Conservation (phyloP, 2,113 vertebrate species). For the Xiphorhynchus elegans region DNA sequence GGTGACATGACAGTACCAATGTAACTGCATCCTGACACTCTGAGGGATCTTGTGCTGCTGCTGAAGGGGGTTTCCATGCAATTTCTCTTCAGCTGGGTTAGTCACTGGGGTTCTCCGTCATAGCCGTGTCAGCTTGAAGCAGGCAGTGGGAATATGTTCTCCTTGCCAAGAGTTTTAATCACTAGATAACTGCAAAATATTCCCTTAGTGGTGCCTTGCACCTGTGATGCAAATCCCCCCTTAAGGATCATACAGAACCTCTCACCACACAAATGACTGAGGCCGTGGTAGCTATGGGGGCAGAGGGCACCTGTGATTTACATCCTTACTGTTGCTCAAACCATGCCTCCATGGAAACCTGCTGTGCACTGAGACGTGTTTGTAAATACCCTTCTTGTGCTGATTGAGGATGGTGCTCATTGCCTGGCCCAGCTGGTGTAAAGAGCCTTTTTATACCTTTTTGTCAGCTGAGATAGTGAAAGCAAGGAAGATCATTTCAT, state of each 20-base stretch:
- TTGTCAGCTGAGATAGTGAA: background rate
- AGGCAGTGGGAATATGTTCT: background rate
- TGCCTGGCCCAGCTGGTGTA: background rate
- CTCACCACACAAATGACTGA: background rate
- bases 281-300: background rate
- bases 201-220: background rate
- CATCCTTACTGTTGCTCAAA: background rate
- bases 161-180: background rate
- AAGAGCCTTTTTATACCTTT: background rate
- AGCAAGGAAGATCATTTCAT: background rate
- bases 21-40: background rate
- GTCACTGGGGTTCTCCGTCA: background rate
- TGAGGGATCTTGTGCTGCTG: background rate
- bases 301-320: background rate
- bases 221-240: background rate
- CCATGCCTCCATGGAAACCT: background rate
- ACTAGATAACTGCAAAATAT: background rate
- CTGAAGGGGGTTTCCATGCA: rapidly evolving
- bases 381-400: background rate
- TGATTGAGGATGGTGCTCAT: background rate
- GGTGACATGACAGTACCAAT: too few species aligned
- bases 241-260: background rate
- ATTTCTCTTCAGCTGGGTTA: background rate
- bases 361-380: background rate
- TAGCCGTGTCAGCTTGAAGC: background rate